phyloP scores from a whole-genome alignment of 2,797 vertebrate species.

The Crocidura indochinensis region DNA sequence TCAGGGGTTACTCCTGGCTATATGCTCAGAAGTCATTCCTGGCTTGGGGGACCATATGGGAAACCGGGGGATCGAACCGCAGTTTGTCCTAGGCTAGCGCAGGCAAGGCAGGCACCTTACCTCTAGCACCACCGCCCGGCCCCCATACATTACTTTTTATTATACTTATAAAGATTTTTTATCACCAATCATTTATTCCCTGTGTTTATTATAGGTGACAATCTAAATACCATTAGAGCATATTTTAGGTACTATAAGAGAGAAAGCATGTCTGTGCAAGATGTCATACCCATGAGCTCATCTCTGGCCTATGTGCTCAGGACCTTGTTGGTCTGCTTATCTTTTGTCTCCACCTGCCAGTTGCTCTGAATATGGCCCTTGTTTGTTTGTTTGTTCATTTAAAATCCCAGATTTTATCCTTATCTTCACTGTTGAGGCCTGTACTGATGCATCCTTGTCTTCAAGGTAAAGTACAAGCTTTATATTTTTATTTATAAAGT shows the following conservation, averaged over 20 bases:
- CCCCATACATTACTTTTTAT: not conserved
- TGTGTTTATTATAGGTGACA: not conserved
- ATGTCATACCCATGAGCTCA: not conserved
- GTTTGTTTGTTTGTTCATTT: not conserved
- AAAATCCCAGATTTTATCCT: slow-evolving; percentile 7
- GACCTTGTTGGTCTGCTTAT: not conserved
- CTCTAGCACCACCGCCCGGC: too few species aligned
- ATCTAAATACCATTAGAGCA: slow-evolving; percentile 44
- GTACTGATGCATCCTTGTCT: not conserved
- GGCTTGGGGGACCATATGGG: too few species aligned
- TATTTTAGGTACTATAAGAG: not conserved
- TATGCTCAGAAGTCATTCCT: too few species aligned
- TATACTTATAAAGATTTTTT: not conserved
- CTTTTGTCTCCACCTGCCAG: not conserved
- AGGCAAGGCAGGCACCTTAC: not conserved
- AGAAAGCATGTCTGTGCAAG: slow-evolving; percentile 6
- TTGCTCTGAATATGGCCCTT: not conserved
- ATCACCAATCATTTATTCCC: not conserved
- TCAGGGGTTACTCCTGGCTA: too few species aligned
- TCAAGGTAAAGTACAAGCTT: not conserved
- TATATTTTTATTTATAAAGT: not conserved
- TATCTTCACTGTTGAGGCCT: not conserved
- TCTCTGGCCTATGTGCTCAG: not conserved
- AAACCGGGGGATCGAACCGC: too few species aligned
- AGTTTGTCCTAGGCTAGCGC: not conserved